Evolutionary conservation across 2,113 vertebrate species (phyloP).

Genomic region (Scalopus aquaticus): DNA sequence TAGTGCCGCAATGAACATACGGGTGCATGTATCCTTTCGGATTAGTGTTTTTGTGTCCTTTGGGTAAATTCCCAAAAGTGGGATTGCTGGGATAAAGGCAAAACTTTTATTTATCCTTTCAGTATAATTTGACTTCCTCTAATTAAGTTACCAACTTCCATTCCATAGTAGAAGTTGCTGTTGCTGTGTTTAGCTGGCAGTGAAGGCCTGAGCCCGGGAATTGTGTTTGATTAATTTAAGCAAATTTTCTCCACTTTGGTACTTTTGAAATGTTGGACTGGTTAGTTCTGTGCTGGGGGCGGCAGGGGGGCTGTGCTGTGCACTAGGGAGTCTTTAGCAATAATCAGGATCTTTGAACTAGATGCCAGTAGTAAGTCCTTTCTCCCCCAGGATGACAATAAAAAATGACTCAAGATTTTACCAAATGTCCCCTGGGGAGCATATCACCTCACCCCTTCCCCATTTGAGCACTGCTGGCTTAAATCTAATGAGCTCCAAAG

Average conservation of each 20-base stretch:
- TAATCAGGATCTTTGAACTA: background rate
- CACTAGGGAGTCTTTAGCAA: too few species aligned
- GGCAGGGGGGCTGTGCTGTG: rapidly evolving
- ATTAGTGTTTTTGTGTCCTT: too few species aligned
- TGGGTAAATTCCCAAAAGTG: too few species aligned
- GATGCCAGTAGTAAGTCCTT: background rate
- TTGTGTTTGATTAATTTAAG: background rate
- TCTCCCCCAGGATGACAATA: background rate
- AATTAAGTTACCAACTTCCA: background rate
- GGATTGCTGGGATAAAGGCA: too few species aligned
- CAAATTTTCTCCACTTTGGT: background rate
- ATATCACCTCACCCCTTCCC: background rate
- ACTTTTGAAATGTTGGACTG: background rate
- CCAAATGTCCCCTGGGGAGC: background rate
- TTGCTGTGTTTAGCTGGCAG: background rate
- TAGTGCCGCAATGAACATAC: too few species aligned
- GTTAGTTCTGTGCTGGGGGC: background rate
- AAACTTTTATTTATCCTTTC: rapidly evolving
- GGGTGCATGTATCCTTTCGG: too few species aligned
- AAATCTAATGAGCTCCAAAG: background rate
- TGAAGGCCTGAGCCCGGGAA: background rate
- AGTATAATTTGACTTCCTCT: background rate
- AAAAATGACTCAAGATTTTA: background rate
- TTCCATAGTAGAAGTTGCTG: background rate
- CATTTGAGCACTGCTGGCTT: background rate